Evolutionary conservation across 1,140 invertebrate genomes (phyloP).

Genomic region (Zaprionus gabonicus): DNA sequence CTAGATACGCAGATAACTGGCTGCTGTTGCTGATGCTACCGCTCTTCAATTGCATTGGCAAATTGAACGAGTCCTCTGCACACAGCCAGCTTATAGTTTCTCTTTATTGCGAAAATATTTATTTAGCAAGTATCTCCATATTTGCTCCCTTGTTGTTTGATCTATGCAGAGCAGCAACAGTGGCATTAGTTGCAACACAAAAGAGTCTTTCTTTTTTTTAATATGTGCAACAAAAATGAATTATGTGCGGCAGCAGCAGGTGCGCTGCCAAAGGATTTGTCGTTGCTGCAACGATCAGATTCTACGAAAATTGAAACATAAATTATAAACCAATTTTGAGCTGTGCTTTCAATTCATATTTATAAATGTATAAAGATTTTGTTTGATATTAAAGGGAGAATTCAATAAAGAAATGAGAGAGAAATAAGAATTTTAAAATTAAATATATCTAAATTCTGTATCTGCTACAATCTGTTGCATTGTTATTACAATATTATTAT

Average conservation of each 20-base stretch:
- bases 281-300: background rate
- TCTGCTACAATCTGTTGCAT: no score
- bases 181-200: background rate
- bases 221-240: slow-evolving; percentile 65
- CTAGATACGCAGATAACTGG: slow-evolving; percentile 37
- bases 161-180: slow-evolving; percentile 18
- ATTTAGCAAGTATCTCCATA: slow-evolving; percentile 66
- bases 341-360: background rate
- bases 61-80: slow-evolving; percentile 23
- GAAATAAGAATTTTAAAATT: no score
- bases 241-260: slow-evolving; percentile 40
- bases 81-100: slow-evolving; percentile 46
- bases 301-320: background rate
- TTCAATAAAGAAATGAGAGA: no score
- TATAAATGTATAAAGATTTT: no score
- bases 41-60: slow-evolving; percentile 38
- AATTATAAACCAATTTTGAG: background rate
- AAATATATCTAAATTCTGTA: no score
- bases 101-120: slow-evolving; percentile 76
- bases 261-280: background rate
- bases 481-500: no score
- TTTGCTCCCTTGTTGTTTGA: slow-evolving; percentile 56
- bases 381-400: no score
- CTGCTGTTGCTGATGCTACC: background rate
- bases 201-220: slow-evolving; percentile 65